Evolutionary conservation across 2,113 vertebrate genomes (phyloP).

Genomic region (Dicaeum eximium): DNA sequence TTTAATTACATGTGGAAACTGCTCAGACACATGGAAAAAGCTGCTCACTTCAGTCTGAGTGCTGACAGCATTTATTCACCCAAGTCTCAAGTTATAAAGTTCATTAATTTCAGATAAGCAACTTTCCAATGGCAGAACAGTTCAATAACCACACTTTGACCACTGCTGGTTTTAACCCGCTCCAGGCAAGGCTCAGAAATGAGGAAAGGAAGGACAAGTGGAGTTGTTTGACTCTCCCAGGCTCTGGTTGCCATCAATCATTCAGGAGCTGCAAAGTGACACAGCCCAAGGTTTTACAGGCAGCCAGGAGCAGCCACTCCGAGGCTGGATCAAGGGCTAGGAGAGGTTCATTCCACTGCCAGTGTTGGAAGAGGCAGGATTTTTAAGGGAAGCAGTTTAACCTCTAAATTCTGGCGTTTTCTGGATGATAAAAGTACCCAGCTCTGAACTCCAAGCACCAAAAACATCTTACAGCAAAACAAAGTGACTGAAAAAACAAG

Average conservation of each 20-base stretch:
- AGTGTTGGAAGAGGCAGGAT: accelerated
- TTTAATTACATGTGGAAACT: not conserved
- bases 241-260: not conserved
- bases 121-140: accelerated
- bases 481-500: not conserved
- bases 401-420: not conserved
- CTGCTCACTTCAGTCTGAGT: not conserved
- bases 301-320: not conserved
- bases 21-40: not conserved
- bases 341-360: not conserved
- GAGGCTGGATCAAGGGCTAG: not conserved
- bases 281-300: not conserved
- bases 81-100: not conserved
- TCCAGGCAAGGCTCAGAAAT: accelerated
- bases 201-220: accelerated
- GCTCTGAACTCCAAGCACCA: not conserved
- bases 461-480: not conserved
- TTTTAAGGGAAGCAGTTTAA: not conserved
- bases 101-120: not conserved
- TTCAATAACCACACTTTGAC: accelerated
- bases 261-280: not conserved
- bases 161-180: not conserved
- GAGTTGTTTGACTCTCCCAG: not conserved
- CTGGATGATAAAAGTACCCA: not conserved
- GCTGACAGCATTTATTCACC: not conserved